Conservation (phyloP, 2,797 vertebrate genomes). For the Lagodon rhomboides region DNA sequence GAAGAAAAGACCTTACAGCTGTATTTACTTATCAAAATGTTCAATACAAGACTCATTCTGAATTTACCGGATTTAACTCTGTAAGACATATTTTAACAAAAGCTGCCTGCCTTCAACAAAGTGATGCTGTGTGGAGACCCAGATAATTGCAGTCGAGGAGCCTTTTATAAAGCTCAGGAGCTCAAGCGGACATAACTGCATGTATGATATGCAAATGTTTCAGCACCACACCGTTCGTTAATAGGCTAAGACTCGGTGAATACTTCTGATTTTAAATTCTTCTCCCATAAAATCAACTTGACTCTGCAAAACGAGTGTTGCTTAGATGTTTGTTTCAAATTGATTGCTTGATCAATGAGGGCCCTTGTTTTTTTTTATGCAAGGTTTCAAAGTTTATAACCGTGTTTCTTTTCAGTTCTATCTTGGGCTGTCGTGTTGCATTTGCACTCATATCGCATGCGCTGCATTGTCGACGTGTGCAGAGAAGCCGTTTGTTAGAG, state of each 20-base stretch:
- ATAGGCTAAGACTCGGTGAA: not conserved
- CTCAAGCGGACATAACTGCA: not conserved
- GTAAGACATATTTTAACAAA: not conserved
- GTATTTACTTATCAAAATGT: not conserved
- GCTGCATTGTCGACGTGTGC: constrained; percentile 37
- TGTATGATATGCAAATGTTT: constrained; percentile 1
- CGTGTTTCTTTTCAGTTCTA: not conserved
- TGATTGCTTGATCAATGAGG: constrained; percentile 5
- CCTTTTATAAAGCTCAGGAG: not conserved
- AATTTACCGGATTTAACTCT: not conserved
- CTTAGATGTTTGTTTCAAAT: not conserved
- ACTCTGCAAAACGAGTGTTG: not conserved
- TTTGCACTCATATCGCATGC: constrained; percentile 29
- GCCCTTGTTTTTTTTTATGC: constrained; percentile 20
- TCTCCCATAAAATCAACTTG: not conserved
- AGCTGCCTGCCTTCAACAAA: not conserved
- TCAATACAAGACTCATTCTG: not conserved
- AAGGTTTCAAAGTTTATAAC: not conserved
- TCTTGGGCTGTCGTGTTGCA: constrained; percentile 7
- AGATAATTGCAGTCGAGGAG: no score
- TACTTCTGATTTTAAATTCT: not conserved
- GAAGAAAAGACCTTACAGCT: not conserved
- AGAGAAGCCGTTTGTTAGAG: constrained; percentile 57
- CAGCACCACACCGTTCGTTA: not conserved
- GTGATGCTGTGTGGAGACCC: not conserved